Evolutionary conservation across 2,113 vertebrate species (phyloP), one percentile per base, ranked within the genome.

Genomic region (Pelecanoides urinatrix): DNA sequence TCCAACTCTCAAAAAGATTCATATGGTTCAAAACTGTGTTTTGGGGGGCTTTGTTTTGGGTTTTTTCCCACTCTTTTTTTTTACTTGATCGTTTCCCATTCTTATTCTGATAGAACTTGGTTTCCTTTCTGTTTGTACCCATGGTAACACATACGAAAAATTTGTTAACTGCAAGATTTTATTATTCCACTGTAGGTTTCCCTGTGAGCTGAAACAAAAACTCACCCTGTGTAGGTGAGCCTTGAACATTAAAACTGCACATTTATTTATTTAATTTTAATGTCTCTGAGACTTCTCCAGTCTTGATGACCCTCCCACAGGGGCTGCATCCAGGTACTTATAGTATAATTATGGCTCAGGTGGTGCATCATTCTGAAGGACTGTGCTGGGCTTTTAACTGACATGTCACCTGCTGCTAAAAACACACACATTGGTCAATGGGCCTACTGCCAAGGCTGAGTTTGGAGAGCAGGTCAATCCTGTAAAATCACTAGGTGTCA

Each of bases 401-500:
- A 38, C 34, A 45, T 36, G 7, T 42, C 38, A 67, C 65, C 22
- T 1, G 0, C 74, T 75, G 74, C 52, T 96, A 40, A 80, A 82
- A 94, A 67, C n/a, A 1, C 23, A 50, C 20, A n/a, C 29, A 4
- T 14, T 75, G 7, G 66, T 93, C 84, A 76, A 92, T 81, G 42
- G 66, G 34, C 34, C 18, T 34, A 4, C 49, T 92, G 49, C 65
- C 74, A 92, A 49, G 49, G 52, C 74, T 90, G 40, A 13, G 6
- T 78, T 95, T 86, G 58, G 18, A 93, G 84, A 68, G 27, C n/a
- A 96, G 79, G 82, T 91, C 86, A 92, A 2, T 72, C 40, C 49
- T 86, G 34, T 88, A 92, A 92, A 95, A 93, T 86, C 75, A 55
- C 38, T 56, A 67, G 25, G 18, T 91, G 74, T 92, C 75, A 92